Base-by-base conservation (phyloP, 2,113 vertebrate species). In the Clarias macrocephalus region DNA sequence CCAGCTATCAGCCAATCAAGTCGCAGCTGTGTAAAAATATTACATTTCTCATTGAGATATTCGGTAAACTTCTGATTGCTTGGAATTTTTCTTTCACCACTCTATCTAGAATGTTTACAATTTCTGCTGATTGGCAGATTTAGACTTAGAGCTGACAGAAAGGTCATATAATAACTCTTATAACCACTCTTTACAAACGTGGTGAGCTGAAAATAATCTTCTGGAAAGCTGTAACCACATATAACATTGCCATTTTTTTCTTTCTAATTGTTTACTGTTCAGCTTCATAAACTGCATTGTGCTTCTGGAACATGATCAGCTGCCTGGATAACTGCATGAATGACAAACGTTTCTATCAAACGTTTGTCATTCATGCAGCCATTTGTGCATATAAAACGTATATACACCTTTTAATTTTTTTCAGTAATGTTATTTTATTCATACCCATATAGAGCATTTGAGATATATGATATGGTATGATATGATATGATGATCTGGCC, bases 311-410 rank as follows among this genome's bases (percentile, higher is more conserved):
- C 66, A n/a, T 79, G n/a, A 79, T 28, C 57, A 16, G 52, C 77
- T 59, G 16, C 30, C 33, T 10, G 23, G 48, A 56, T 56, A 13
- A 75, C 13, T 52, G 76, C 52, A 30, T 28, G 13, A 16, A 79
- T 19, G 28, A 33, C 54, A 23, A 30, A 18, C 5, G 56, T 13
- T 80, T 21, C 3, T 60, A 33, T 56, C 18, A 59, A 59, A 21
- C 33, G 3, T 37, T 37, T 37, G 1, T 37, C 33, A 37, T 37
- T 37, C 33, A 9, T 57, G 57, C 48, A 84, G 28, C 62, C 60
- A 85, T 60, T 76, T 21, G 30, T 57, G 85, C 81, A 80, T 80
- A 7, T 73, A 72, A 83, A 48, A 48, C 6, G 6, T 48, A 48
- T 66, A 19, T 72, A 23, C 30, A 8, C 54, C 33, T 70, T n/a